Evolutionary conservation across 37 sponge, comb jelly and placozoan species (phyloP), one percentile per base, ranked within the genome.

Genomic region (Hexactinellida sp.): DNA sequence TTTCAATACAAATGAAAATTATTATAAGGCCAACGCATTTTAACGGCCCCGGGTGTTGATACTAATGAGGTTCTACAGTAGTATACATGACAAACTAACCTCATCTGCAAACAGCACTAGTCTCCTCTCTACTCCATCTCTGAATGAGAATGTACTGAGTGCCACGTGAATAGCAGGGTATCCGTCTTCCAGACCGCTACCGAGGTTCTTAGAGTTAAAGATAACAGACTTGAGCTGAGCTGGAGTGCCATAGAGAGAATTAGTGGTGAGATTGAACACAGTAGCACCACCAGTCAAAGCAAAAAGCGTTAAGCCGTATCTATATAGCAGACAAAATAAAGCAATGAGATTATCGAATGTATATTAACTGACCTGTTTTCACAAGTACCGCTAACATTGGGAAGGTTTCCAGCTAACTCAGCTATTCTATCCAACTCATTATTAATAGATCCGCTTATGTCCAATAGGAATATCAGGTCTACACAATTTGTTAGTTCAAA

Each of bases 371-470:
- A 63, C 76, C 76, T 63, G 34, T 63, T 63, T 3, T 63, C 30
- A 63, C 76, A 63, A 21, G 34, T n/a, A 63, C 76, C 76, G 30
- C 32, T 63, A 28, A 25, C 5, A 3, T 63, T 23, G 13, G 76
- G 76, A 63, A 63, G 76, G 30, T 63, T 63, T 21, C 76, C 76
- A 63, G 76, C 76, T 63, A 63, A n/a, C 13, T 63, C 76, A 63
- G 76, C 76, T 10, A 63, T 63, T n/a, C 76, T 10, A 23, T 63
- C 30, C 34, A 63, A 63, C 76, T 63, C 76, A 63, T 63, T 63
- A 63, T 63, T 23, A 25, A 63, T 63, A n/a, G 76, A 63, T 21
- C 19, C 34, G 5, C 28, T 25, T 21, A 63, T 63, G 13, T 63
- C 76, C 76, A 63, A 1, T 21, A 63, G 3, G 34, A 63, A 63